Percentiles rank a stretch among this genome's conserved stretches.
These are phyloP conservation scores for Drosophila leonis DNA, from an alignment of 2,888 invertebrate species.

Conservation along the genomic window DNA sequence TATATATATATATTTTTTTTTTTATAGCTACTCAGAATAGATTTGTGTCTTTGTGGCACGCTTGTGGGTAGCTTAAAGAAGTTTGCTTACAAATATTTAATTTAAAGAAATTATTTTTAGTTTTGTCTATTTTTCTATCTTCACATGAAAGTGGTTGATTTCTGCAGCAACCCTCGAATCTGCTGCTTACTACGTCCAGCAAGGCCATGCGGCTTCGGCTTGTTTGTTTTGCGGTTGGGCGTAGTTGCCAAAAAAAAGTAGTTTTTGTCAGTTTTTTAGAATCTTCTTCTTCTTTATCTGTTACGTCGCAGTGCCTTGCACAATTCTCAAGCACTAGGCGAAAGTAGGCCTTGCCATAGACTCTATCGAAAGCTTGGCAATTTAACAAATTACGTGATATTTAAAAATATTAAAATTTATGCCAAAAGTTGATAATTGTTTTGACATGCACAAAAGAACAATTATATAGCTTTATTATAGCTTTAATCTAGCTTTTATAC, in stretches of 20 bases:
- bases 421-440: not conserved
- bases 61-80: not conserved
- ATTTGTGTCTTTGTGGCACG: not conserved
- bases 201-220: not conserved
- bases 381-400: slow-evolving; percentile 55
- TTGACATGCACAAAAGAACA: too few species aligned
- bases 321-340: not conserved
- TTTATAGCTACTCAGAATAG: not conserved
- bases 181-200: not conserved
- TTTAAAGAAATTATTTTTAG: not conserved
- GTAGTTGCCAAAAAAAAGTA: slow-evolving; percentile 38
- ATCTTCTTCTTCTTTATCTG: not conserved
- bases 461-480: not conserved
- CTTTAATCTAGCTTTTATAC: not conserved
- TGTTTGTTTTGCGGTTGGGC: not conserved
- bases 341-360: slow-evolving; percentile 30
- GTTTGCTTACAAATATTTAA: not conserved
- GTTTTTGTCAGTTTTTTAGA: slow-evolving; percentile 24
- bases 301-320: slow-evolving; percentile 5
- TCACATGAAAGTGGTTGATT: not conserved
- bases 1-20: too few species aligned
- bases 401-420: not conserved
- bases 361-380: slow-evolving; percentile 54
- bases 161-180: not conserved
- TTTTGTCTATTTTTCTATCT: not conserved